Conservation (phyloP, 1,140 invertebrate species). For the Cyphomyrmex costatus region DNA sequence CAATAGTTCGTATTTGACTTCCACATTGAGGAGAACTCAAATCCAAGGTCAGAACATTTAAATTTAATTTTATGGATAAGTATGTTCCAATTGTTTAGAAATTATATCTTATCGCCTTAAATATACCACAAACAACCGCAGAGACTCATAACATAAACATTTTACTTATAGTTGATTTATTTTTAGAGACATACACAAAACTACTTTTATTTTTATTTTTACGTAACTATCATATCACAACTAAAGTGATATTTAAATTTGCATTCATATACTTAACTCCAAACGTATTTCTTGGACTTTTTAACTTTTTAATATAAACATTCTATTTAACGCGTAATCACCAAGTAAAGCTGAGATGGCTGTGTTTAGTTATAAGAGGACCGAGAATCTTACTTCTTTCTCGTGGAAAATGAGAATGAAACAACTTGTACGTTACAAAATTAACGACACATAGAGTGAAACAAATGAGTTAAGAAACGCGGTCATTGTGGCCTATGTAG, state of each 20-base stretch:
- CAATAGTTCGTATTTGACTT: too few relatives aligned
- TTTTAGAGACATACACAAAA: too few relatives aligned
- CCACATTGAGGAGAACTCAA: too few relatives aligned
- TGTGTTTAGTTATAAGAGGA: background rate
- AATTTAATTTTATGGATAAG: too few relatives aligned
- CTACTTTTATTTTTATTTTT: too few relatives aligned
- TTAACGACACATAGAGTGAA: background rate
- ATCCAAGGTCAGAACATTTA: too few relatives aligned
- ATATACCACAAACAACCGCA: too few relatives aligned
- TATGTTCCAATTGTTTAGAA: too few relatives aligned
- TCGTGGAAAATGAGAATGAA: background rate
- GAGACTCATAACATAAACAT: too few relatives aligned
- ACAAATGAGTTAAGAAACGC: slow-evolving; percentile 12
- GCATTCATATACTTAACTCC: background rate
- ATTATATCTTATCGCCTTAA: too few relatives aligned
- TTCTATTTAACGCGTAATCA: background rate
- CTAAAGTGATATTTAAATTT: background rate
- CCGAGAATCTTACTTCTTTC: background rate
- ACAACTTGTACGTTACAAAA: background rate
- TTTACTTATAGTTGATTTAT: too few relatives aligned
- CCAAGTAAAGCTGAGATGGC: background rate
- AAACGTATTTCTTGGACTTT: background rate
- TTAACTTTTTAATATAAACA: background rate
- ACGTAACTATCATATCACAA: too few relatives aligned
- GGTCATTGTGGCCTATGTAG: background rate